Conservation (phyloP, 2,797 vertebrate species). For the Rhincodon typus region DNA sequence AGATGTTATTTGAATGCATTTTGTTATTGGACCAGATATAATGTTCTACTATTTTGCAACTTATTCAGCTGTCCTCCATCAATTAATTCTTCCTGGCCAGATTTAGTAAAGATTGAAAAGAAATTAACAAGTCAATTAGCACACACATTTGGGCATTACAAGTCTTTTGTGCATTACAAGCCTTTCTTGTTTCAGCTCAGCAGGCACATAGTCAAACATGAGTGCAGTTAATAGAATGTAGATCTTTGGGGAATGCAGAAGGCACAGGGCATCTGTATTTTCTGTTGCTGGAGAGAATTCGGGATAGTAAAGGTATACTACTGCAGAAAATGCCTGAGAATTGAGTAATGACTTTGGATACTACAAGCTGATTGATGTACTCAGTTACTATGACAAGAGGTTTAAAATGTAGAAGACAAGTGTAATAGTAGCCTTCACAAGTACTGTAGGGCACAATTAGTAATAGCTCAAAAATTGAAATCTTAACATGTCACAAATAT, state of each 20-base stretch:
- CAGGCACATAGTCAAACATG: not conserved
- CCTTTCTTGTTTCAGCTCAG: not conserved
- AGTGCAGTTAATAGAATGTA: not conserved
- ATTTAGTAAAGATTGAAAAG: not conserved
- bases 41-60: not conserved
- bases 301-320: not conserved
- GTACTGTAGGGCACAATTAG: not conserved
- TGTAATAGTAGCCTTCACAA: not conserved
- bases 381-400: not conserved
- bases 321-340: not conserved
- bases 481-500: not conserved
- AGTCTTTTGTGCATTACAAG: not conserved
- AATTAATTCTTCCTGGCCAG: not conserved
- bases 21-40: not conserved
- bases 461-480: not conserved
- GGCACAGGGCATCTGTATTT: not conserved
- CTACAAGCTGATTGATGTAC: not conserved
- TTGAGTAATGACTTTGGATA: not conserved
- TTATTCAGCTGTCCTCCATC: not conserved
- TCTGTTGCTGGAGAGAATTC: not conserved
- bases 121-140: not conserved
- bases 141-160: not conserved
- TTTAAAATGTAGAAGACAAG: not conserved
- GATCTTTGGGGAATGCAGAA: not conserved
- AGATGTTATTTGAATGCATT: not conserved